Conservation (phyloP, 2,888 invertebrate species). For the Alitta virens region DNA sequence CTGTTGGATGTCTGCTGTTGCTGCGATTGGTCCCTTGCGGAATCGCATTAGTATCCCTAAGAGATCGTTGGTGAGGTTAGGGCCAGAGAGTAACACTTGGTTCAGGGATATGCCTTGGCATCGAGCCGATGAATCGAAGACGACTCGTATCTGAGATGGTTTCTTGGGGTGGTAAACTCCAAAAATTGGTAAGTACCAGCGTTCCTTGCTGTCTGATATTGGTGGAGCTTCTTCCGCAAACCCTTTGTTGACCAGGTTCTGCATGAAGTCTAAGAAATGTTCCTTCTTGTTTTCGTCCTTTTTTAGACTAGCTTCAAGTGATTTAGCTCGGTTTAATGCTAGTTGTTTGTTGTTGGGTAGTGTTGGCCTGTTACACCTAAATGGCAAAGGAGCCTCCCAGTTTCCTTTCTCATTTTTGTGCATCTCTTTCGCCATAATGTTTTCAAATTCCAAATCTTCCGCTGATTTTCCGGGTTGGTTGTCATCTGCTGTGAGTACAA, state of each 20-base stretch:
- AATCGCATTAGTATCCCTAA: conserved; percentile 21
- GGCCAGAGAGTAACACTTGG: conserved; percentile 19
- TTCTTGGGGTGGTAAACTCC: conserved; percentile 21
- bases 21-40: conserved; percentile 19
- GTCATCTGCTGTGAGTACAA: too few relatives aligned
- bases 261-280: conserved; percentile 9
- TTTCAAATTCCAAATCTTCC: conserved; percentile 2
- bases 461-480: too few relatives aligned
- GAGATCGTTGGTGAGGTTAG: conserved; percentile 22
- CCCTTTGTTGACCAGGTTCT: background rate
- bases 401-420: conserved; percentile 3
- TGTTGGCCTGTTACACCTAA: background rate
- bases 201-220: background rate
- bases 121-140: conserved; percentile 24
- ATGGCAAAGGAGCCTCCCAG: conserved; percentile 15
- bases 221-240: conserved; percentile 5
- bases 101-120: conserved; percentile 21
- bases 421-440: background rate
- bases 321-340: background rate
- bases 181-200: conserved; percentile 17
- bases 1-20: conserved; percentile 24
- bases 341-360: conserved; percentile 11
- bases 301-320: background rate
- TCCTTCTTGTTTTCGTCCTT: background rate
- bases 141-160: conserved; percentile 18